Evolutionary conservation across 2,113 vertebrate species (phyloP), one percentile per base, ranked within the genome.

Genomic region (Vimba vimba): DNA sequence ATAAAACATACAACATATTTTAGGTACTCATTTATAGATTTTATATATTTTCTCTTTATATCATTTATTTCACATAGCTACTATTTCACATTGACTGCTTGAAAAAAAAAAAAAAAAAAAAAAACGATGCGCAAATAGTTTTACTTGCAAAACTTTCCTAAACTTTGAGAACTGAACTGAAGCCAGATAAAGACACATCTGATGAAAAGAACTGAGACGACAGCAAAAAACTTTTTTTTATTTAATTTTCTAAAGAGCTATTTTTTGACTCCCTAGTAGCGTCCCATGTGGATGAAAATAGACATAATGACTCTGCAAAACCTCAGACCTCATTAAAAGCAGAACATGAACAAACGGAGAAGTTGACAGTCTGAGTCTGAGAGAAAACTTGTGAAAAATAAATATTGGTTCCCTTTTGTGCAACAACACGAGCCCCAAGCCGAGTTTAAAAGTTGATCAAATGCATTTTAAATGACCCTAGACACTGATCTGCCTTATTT

Each of bases 1-100:
- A 96, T 95, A 99, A 98, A 98, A 98, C 96, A 96, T 95, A 96
- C 93, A 96, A 95, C 95, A 95, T 95, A 92, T 95, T 82, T 95
- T 95, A 93, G 89, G 88, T 93, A 83, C 78, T 94, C 91, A 91
- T 92, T 93, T 94, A 96, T 95, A 96, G 94, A 94, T 95, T 93
- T 90, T 92, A 89, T 91, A 91, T 93, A 36, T 87, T 88, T 86
- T 74, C 55, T 89, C 79, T 92, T 95, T 93, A 94, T 91, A 92
- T 93, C 91, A 93, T 90, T 93, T 81, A 91, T 93, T 92, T 93
- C 80, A 88, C 82, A 82, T 74, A 89, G 86, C 86, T 89, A 85
- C 87, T 86, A 84, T 89, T 92, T 90, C 90, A 82, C 93, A 92
- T 86, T 92, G 94, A 92, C 93, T 84, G 81, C 87, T 90, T 68